These are phyloP conservation scores for Dastarcus helophoroides DNA, from an alignment of 2,888 invertebrate species.

Conservation along the genomic window DNA sequence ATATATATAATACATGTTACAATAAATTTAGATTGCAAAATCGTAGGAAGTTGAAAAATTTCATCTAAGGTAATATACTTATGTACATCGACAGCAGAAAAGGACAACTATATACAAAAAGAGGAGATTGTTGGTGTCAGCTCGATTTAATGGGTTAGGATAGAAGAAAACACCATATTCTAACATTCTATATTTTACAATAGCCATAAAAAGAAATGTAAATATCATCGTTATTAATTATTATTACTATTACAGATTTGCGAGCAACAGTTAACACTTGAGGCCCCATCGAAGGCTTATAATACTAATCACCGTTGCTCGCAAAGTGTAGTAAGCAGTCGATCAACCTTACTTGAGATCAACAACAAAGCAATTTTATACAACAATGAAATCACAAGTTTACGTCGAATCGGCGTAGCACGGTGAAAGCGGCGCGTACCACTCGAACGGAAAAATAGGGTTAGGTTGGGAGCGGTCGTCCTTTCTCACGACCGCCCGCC, in stretches of 20 bases:
- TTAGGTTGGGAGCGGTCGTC: slow-evolving; percentile 14
- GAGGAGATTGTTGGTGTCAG: slow-evolving; percentile 7
- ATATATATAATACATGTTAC: slow-evolving; percentile 22
- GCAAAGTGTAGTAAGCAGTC: slow-evolving; percentile 23
- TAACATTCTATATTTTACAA: slow-evolving; percentile 29
- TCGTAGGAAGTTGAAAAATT: slow-evolving; percentile 21
- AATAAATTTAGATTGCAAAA: slow-evolving; percentile 19
- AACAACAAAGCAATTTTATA: slow-evolving; percentile 34
- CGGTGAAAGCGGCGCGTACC: slow-evolving; percentile 9
- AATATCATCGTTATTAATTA: slow-evolving; percentile 21
- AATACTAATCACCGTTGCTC: slow-evolving; percentile 14
- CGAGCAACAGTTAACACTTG: not conserved
- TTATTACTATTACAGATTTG: not conserved
- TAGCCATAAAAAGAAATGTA: slow-evolving; percentile 27
- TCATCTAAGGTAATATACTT: slow-evolving; percentile 13
- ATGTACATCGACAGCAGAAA: slow-evolving; percentile 17
- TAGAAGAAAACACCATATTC: slow-evolving; percentile 23
- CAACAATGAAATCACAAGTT: slow-evolving; percentile 32
- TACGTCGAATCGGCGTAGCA: slow-evolving; percentile 14
- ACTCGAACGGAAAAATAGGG: slow-evolving; percentile 8
- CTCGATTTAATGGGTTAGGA: slow-evolving; percentile 13
- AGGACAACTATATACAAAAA: slow-evolving; percentile 9
- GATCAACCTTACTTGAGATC: slow-evolving; percentile 33
- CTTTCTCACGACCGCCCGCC: slow-evolving; percentile 26
- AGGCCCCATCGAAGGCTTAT: slow-evolving; percentile 3